Base-by-base conservation (phyloP, 2,888 invertebrate species). In the Galerucella pusilla region DNA sequence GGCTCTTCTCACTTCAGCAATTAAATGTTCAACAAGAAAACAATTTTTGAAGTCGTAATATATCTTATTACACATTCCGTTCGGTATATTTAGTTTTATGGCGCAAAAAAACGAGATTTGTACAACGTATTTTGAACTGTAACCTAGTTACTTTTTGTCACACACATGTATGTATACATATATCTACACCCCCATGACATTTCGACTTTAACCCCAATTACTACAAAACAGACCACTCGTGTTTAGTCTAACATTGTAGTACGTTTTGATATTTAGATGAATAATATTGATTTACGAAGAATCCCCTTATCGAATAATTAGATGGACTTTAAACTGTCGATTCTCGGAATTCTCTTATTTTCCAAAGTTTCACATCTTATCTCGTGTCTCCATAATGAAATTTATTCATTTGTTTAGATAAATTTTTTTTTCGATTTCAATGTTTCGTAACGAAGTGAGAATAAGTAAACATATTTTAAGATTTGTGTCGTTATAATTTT, bases 391-490 rank as follows among this genome's bases (percentile, higher is more conserved):
- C 68, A 68, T 46, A 66, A 35, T 68, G 14, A n/a, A 61, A 61
- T 70, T 46, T 70, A 61, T 61, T 61, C 61, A 70, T 70, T 70
- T 61, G 68, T 68, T 61, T 63, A 63, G 69, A 70, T 70, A 70
- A 70, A 16, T 11, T n/a, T 11, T 20, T 57, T 59, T 28, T 28
- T 20, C 20, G 59, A 35, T 57, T 45, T 70, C 5, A 20, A 70
- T 63, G 28, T 60, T 70, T 70, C 61, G 14, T 70, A 70, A 68
- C 45, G 14, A 20, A 59, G 14, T 59, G 20, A 4, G 16, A 59
- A 25, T 59, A 46, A 14, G 49, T 61, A 70, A 70, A 70, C 69
- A 70, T 49, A 3, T 35, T 35, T 35, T 6, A 35, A 70, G 14
- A n/a, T 35, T 35, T 35, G 6, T 35, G 35, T 35, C 35, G 35